phyloP scores from a whole-genome alignment of 1,140 invertebrate genomes.

The Lanistes nyassanus region DNA sequence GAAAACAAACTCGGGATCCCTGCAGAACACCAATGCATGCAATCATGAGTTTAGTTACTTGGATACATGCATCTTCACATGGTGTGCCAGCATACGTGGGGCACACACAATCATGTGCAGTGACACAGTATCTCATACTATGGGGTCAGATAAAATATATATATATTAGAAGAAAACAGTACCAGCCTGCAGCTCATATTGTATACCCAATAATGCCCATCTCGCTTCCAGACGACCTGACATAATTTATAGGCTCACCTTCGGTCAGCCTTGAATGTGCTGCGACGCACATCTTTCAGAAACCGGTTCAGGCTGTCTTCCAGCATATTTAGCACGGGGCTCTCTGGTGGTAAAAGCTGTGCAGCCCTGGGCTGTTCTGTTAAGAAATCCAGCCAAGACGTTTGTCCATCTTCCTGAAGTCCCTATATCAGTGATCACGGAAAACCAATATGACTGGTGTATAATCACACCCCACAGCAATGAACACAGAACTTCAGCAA shows the following conservation, averaged over 20 bases:
- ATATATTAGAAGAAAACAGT: neutral
- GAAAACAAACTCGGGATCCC: slow-evolving; percentile 93
- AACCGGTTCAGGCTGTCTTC: slow-evolving; percentile 76
- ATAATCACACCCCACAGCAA: too few species aligned
- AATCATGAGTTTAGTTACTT: too few species aligned
- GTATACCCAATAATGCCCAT: too few species aligned
- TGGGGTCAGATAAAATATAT: neutral
- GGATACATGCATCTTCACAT: too few species aligned
- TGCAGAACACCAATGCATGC: slow-evolving; percentile 41
- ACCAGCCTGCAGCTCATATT: neutral
- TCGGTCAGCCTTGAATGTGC: slow-evolving; percentile 65
- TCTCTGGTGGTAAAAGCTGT: slow-evolving; percentile 76
- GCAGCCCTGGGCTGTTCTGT: slow-evolving; percentile 77
- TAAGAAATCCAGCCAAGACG: slow-evolving; percentile 80
- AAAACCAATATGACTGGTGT: too few species aligned
- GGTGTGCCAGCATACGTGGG: too few species aligned
- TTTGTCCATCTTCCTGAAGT: slow-evolving; percentile 78
- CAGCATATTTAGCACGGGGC: slow-evolving; percentile 73
- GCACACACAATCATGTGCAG: neutral
- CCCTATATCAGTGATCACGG: slow-evolving; percentile 70
- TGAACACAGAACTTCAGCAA: too few species aligned
- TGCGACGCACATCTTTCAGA: slow-evolving; percentile 64
- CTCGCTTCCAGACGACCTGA: neutral
- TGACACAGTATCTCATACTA: neutral
- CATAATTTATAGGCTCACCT: slow-evolving; percentile 45